Percentiles rank a stretch among this genome's conserved stretches.
These are phyloP conservation scores for Megaustenia siamemsis DNA, from an alignment of 2,888 invertebrate species.

Conservation along the genomic window DNA sequence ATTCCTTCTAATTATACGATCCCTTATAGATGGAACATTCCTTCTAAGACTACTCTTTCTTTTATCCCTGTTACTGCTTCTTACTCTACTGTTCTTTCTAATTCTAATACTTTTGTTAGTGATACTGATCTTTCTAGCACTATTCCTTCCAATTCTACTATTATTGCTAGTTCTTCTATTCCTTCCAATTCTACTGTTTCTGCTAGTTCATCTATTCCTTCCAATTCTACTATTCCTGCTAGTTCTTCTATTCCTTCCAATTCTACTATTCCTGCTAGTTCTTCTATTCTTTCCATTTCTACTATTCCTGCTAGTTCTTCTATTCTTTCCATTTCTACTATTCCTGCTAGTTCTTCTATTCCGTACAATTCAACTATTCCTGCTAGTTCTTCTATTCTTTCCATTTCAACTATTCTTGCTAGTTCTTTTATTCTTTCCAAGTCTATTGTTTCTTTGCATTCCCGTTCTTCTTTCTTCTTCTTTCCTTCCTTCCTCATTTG, in stretches of 20 bases:
- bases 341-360: slow-evolving; percentile 5
- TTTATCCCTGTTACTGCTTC: background rate
- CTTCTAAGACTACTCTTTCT: background rate
- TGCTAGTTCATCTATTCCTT: no score
- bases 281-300: background rate
- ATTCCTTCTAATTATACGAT: no score
- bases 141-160: background rate
- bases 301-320: slow-evolving; percentile 16
- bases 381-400: background rate
- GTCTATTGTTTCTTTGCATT: background rate
- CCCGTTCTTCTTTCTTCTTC: no score
- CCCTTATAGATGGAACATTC: no score
- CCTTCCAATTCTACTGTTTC: background rate
- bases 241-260: background rate
- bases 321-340: background rate
- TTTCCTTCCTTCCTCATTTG: no score
- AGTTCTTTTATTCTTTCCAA: background rate
- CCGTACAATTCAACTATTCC: background rate
- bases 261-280: background rate
- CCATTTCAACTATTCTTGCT: background rate
- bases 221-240: no score
- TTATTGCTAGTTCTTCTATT: background rate
- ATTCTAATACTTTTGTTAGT: background rate
- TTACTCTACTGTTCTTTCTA: background rate
- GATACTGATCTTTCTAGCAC: background rate